Base-by-base conservation (phyloP, 1,140 invertebrate genomes). In the Platyscapa corneri region DNA sequence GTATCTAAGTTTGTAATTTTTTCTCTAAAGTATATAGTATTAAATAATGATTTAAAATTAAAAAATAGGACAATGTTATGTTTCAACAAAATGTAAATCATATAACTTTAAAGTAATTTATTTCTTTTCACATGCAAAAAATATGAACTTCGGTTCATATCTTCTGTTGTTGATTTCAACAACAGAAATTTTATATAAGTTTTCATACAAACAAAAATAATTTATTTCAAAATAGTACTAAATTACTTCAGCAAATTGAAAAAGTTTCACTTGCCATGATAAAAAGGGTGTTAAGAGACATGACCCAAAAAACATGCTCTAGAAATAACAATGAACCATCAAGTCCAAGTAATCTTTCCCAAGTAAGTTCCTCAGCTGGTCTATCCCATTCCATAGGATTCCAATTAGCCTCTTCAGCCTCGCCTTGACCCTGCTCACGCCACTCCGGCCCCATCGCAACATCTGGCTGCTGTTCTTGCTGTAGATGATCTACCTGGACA, bases 281-380 rank as follows among this genome's bases (percentile, higher is more conserved):
- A 92, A 99, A 99, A 32, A 99, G 94, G 8, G 98, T 99, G 91
- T 99, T 99, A 10, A 99, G 94, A 0, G 98, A 99, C 14, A 99
- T 97, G 16, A 99, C 98, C 99, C 99, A 99, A 91, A 99, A 99
- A 0, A 99, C 98, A 94, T 99, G 98, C 93, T 99, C 99, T 39
- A 99, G 93, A 90, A 99, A 99, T 27, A 99, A 96, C 46, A 99
- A 95, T 0, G 98, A 99, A 0, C 99, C 99, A 94, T 99, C 99
- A 3, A 99, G 93, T 3, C 99, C 99, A 0, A 99, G 94, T 1
- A 99, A 94, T 88, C 98, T 94, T 91, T 99, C 98, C 99, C 99
- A 99, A 0, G 99, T 99, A 3, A 99, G 92, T 92, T 99, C 99
- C 89, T 99, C 99, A 42, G 97, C 98, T 0, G 98, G 98, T 88